Conservation (phyloP, 2,797 vertebrate genomes). For the Nasua narica region DNA sequence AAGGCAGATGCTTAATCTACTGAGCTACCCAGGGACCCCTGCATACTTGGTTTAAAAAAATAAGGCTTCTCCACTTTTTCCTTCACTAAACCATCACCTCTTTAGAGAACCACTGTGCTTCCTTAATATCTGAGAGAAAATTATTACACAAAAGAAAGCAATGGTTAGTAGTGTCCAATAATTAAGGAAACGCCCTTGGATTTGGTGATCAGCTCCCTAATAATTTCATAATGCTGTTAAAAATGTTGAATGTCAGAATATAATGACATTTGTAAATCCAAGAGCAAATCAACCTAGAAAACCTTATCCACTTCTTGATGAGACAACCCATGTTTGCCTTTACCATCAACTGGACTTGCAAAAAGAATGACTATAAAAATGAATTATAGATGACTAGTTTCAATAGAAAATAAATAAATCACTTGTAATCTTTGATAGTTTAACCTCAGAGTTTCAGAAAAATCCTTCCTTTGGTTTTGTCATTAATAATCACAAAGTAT, state of each 20-base stretch:
- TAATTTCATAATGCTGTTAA: background rate
- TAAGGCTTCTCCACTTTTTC: background rate
- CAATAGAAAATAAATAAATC: background rate
- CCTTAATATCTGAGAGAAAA: background rate
- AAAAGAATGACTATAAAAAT: background rate
- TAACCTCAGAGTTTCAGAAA: conserved; percentile 15
- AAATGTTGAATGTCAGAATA: background rate
- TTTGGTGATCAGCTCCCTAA: background rate
- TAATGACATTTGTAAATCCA: background rate
- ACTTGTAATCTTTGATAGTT: background rate
- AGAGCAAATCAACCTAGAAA: background rate
- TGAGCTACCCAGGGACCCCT: background rate
- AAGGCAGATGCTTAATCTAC: background rate
- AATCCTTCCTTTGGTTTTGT: background rate
- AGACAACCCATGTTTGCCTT: background rate
- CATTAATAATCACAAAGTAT: background rate
- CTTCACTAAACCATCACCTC: background rate
- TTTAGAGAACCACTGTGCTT: background rate
- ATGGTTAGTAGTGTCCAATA: background rate
- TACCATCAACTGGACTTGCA: background rate
- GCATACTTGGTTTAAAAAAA: background rate
- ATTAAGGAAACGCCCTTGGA: background rate
- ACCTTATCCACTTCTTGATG: background rate
- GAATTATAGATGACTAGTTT: background rate
- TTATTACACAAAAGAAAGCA: background rate